Base-by-base conservation (phyloP, 1,140 invertebrate genomes). In the Neuroterus valhalla region DNA sequence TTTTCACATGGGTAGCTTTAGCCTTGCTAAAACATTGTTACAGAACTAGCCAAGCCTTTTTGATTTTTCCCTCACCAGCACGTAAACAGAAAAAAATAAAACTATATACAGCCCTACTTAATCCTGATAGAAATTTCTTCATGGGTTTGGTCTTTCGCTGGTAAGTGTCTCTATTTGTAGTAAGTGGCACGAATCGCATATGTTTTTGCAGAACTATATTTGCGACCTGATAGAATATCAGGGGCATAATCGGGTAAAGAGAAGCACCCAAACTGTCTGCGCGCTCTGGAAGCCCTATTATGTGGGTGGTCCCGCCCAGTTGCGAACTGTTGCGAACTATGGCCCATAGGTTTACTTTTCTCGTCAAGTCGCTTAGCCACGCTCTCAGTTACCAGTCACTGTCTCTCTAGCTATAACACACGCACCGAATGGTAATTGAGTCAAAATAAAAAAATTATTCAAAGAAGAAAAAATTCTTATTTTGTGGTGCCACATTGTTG, bases 231-330 rank as follows among this genome's bases (percentile, higher is more conserved):
- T 88, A 78, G 82, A 87, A 87, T 88, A 88, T 85, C 80, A 81
- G 81, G 76, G 43, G 71, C 79, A 82, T 90, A 90, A 90, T 89
- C 87, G 85, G 81, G 87, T 90, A 90, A 90, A 90, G 84, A 88
- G 89, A 90, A 90, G 89, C 89, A 89, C 88, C 78, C 82, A 76
- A 89, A 90, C 85, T 89, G 88, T 86, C 76, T 38, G 77, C 74
- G 76, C 77, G 82, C 78, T 84, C 76, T 79, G 75, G 86, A 90
- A 90, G 89, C 88, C 89, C 45, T 88, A 89, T 82, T 68, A 78
- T 77, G 76, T 71, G 23, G 55, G 55, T 15, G 3, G 72, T 78
- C 75, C 73, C 79, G 72, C 76, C 74, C 74, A 79, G 80, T 26
- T 62, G 21, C 69, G 72, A 76, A 77, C 76, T 71, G 80, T 26